Evolutionary conservation across 2,888 invertebrate species (phyloP), one percentile per base, ranked within the genome.

Genomic region (Hydroisotoma schaefferi): DNA sequence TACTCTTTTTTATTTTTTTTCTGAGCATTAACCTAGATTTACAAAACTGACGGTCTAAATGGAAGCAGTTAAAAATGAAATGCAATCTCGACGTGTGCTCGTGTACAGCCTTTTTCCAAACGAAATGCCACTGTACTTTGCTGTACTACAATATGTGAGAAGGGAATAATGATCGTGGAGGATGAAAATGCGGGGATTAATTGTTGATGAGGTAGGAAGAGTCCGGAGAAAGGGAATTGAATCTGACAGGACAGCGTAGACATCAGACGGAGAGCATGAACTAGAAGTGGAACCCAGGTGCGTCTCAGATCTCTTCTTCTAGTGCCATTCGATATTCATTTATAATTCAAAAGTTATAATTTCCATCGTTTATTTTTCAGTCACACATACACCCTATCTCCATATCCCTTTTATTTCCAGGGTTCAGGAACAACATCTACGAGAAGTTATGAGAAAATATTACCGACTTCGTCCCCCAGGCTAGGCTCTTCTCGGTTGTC

Each of bases 271-370:
- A 18, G 8, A 37, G 22, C 6, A 49, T 49, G 4, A 23, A 5
- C 20, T 52, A 12, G 46, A 37, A 52, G 46, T 25, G 38, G 52
- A 37, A 27, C 52, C 28, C 52, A 52, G 52, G 52, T 52, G 52
- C 37, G 12, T n/a, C 25, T 10, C 47, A 23, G 10, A 6, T 8
- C 15, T 52, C 52, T 27, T 38, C 52, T 6, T 15, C 6, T 20
- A 8, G 37, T 22, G 33, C 5, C 4, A 52, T 55, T 59, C 48
- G 28, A 55, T 59, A 40, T 33, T 59, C 55, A 59, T 59, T 43
- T 55, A 59, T 59, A 55, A 59, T 59, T 59, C 55, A 59, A 55
- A 40, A n/a, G 40, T 48, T 43, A 49, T 59, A 59, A 59, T 59
- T 59, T 55, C 26, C 48, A 49, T 47, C 55, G 38, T 59, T 59